Evolutionary conservation across 2,888 invertebrate species (phyloP).

Genomic region (Eretmocerus hayati): DNA sequence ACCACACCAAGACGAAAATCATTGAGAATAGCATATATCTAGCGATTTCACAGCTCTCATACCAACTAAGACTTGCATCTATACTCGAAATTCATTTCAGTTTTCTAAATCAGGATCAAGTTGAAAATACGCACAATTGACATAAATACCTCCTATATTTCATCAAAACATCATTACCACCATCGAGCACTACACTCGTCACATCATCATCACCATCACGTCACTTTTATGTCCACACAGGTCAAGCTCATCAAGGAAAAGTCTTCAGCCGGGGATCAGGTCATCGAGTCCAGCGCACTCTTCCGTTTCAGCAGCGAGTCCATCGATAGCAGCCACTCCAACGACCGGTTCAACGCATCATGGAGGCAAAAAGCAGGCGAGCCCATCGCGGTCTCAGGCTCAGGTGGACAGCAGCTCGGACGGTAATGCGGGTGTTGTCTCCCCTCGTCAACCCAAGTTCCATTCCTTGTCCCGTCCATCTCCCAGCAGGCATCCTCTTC

Average conservation of each 20-base stretch:
- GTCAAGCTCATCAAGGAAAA: conserved; percentile 40
- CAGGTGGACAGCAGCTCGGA: conserved; percentile 48
- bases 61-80: too few species aligned
- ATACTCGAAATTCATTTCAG: too few species aligned
- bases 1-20: too few species aligned
- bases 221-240: conserved; percentile 28
- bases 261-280: conserved; percentile 12
- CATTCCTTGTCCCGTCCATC: conserved; percentile 43
- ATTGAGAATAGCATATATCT: too few species aligned
- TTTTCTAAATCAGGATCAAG: too few species aligned
- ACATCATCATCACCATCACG: not conserved
- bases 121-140: too few species aligned
- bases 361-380: conserved; percentile 14
- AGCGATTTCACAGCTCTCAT: too few species aligned
- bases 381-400: conserved; percentile 30
- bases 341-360: conserved; percentile 11
- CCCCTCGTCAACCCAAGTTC: conserved; percentile 45
- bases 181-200: too few species aligned
- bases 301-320: conserved; percentile 10
- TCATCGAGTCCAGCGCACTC: conserved; percentile 25
- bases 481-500: conserved; percentile 22
- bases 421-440: conserved; percentile 50
- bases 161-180: too few species aligned
- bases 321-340: conserved; percentile 17
- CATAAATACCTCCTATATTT: too few species aligned